These are phyloP conservation scores for Melanogrammus aeglefinus DNA, from an alignment of 2,797 vertebrate genomes.

Conservation along the genomic window DNA sequence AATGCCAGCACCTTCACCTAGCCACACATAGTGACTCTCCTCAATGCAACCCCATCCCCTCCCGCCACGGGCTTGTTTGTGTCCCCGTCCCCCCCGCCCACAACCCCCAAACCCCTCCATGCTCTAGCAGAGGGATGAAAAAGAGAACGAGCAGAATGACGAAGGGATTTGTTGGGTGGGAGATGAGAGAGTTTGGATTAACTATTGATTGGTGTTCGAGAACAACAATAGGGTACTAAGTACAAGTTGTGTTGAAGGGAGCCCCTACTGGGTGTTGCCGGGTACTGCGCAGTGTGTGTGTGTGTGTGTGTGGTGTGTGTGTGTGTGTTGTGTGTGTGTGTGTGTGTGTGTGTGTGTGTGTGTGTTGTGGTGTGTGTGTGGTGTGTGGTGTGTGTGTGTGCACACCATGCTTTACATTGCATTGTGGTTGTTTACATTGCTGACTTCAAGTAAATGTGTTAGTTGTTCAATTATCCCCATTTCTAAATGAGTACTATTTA, in stretches of 20 bases:
- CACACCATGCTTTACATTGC: neutral
- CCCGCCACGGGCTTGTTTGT: constrained; percentile 2
- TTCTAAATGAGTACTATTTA: neutral
- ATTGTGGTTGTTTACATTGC: neutral
- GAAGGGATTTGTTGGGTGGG: no score
- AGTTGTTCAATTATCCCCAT: neutral
- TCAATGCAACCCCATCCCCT: constrained; percentile 31
- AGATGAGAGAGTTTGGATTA: neutral
- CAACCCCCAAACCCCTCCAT: neutral
- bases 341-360: no score
- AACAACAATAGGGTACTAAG: no score
- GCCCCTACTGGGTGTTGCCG: neutral
- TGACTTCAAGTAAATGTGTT: neutral
- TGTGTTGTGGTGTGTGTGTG: no score
- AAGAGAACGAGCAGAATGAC: constrained; percentile 10
- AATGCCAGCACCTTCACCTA: constrained; percentile 53
- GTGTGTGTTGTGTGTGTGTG: no score
- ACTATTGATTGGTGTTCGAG: neutral
- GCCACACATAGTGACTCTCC: constrained; percentile 48
- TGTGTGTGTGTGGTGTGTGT: no score
- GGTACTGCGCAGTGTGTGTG: neutral
- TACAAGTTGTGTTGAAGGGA: neutral
- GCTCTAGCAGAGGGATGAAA: constrained; percentile 11
- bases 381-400: no score
- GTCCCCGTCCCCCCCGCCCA: neutral